Base-by-base conservation (phyloP, 2,888 invertebrate species). In the Eristalis intricaria region DNA sequence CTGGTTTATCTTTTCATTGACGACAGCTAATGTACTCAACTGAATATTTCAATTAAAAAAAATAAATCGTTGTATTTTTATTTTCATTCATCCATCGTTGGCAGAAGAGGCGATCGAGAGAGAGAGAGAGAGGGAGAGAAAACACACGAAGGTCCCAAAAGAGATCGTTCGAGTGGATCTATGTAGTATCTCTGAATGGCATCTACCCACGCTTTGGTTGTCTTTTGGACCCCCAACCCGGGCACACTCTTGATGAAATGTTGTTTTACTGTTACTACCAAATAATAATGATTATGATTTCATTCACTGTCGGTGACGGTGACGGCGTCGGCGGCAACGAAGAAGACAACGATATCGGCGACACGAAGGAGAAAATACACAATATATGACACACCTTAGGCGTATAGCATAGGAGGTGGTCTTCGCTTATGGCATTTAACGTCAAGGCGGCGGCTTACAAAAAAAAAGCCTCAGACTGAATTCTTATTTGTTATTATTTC, bases 261-360 rank as follows among this genome's bases (percentile, higher is more conserved):
- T 77, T 83, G 83, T 77, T 83, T 82, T 77, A 86, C 86, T 70
- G 86, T 86, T 81, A 86, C 77, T 82, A 85, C 64, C 76, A 71
- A 84, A 71, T 56, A 76, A 82, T 85, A 66, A 82, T 78, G 82
- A 81, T 86, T 86, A 86, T 86, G 78, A 81, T 76, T 86, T 84
- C 76, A 84, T 85, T 73, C 38, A 66, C 71, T 70, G 76, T 56
- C 56, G 35, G 75, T 35, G 50, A 58, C n/a, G 19, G 29, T 13
- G 35, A 65, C 71, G 63, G 58, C 8, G 56, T 8, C 50, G 50
- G 50, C 19, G 50, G 22, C 66, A 15, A 26, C 23, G 40, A 23
- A 23, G 58, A n/a, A 29, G 40, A 10, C 35, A 23, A 26, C 40
- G 73, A 61, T 26, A 60, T 43, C 81, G 69, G 63, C 70, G 64